Evolutionary conservation across 23 tunicate species (phyloP).

Genomic region (Clavelina lepadiformis): DNA sequence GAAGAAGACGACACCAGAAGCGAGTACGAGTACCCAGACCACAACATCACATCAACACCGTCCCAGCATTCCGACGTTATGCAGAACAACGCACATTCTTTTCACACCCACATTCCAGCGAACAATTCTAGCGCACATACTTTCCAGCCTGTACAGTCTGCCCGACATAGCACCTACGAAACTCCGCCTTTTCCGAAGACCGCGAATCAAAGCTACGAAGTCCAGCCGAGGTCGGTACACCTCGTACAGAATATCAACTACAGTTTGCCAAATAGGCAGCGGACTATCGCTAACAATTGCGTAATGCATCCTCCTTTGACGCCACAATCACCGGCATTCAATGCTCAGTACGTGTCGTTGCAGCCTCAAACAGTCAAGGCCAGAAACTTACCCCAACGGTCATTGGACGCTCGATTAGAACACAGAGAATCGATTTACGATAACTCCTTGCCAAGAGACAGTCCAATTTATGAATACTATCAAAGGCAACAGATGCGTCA

Average conservation of each 20-base stretch:
- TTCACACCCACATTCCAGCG: neutral
- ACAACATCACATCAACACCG: conserved; percentile 8
- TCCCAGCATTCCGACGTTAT: neutral
- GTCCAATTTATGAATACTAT: conserved; percentile 71
- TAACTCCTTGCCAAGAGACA: conserved; percentile 73
- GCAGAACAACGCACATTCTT: neutral
- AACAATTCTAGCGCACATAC: neutral
- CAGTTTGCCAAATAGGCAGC: conserved; percentile 3
- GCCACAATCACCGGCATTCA: conserved; percentile 6
- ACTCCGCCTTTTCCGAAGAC: conserved; percentile 53
- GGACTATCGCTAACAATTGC: too few species aligned
- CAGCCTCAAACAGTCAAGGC: conserved; percentile 20
- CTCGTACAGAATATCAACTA: neutral
- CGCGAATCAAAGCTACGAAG: neutral
- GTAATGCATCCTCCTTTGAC: too few species aligned
- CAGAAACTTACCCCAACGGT: conserved; percentile 1
- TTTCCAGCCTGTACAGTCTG: neutral
- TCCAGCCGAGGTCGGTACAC: neutral
- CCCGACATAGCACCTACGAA: conserved; percentile 11
- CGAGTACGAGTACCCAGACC: conserved; percentile 47
- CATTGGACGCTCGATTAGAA: conserved; percentile 4
- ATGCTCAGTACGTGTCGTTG: conserved; percentile 46
- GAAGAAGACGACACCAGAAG: conserved; percentile 34
- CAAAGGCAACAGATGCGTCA: conserved; percentile 57
- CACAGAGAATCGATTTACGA: conserved; percentile 75